phyloP scores from a whole-genome alignment of 2,113 vertebrate genomes.

The Syrrhaptes paradoxus region DNA sequence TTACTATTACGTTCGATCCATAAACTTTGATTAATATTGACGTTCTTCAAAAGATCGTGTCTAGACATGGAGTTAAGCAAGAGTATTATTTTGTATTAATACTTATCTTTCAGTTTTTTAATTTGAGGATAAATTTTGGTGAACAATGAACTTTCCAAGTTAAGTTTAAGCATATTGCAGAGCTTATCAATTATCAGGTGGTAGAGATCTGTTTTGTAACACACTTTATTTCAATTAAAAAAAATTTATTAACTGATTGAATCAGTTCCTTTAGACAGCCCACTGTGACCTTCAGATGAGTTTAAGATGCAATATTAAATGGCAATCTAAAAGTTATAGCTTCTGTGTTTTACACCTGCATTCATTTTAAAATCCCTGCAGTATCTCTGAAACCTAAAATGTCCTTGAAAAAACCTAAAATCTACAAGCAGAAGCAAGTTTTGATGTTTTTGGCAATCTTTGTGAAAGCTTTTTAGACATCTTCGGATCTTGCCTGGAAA shows the following conservation, averaged over 20 bases:
- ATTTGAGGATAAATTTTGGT: neutral
- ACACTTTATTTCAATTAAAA: neutral
- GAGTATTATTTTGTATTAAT: neutral
- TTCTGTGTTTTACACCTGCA: neutral
- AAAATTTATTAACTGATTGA: neutral
- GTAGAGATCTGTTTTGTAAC: neutral
- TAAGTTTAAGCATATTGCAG: neutral
- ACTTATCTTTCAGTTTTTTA: neutral
- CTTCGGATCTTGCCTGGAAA: neutral
- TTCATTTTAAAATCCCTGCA: neutral
- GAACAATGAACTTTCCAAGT: neutral
- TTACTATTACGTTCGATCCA: neutral
- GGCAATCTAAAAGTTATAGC: neutral
- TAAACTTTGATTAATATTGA: neutral
- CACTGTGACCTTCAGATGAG: neutral
- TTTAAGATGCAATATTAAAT: neutral
- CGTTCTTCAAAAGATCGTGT: neutral
- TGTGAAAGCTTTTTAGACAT: neutral
- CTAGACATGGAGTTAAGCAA: neutral
- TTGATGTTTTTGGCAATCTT: neutral
- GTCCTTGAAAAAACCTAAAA: neutral
- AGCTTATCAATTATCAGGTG: neutral
- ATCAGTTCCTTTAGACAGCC: neutral
- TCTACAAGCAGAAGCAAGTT: neutral
- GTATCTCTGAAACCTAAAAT: neutral